Percentiles rank a stretch among this genome's conserved stretches.
Conservation (phyloP, 2,797 vertebrate genomes). For the Phylloscopus collybita region DNA sequence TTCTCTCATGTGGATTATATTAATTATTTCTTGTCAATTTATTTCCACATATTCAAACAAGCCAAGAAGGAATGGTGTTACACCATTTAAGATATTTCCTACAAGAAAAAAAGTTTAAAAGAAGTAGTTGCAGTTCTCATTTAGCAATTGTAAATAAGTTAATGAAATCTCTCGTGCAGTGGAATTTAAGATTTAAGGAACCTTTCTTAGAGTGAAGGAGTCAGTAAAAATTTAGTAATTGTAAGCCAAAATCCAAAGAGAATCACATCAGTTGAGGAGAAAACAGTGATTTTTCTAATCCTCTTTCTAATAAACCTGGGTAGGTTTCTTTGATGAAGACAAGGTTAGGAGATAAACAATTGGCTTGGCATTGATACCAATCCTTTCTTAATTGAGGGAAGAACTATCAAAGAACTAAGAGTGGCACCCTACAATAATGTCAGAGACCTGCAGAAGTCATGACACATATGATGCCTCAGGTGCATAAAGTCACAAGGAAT, state of each 20-base stretch:
- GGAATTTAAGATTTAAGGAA: background rate
- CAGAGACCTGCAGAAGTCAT: background rate
- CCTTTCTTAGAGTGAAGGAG: background rate
- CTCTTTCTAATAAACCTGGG: background rate
- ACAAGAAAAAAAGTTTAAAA: background rate
- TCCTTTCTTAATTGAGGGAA: background rate
- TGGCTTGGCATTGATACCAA: background rate
- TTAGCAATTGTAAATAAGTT: background rate
- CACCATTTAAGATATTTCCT: background rate
- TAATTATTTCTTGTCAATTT: background rate
- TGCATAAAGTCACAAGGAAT: background rate
- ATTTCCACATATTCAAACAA: background rate
- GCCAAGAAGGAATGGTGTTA: background rate
- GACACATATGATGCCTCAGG: background rate
- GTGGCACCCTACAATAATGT: background rate
- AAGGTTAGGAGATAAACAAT: background rate
- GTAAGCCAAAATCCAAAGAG: conserved; percentile 3
- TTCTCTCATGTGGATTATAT: background rate
- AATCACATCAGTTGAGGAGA: background rate
- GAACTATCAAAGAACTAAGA: background rate
- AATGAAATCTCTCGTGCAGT: background rate
- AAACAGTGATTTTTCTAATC: background rate
- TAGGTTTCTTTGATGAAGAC: background rate
- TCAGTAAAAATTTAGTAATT: background rate
- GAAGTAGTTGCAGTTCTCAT: background rate